phyloP scores from a whole-genome alignment of 2,888 invertebrate genomes.

The Crossocerus cetratus region DNA sequence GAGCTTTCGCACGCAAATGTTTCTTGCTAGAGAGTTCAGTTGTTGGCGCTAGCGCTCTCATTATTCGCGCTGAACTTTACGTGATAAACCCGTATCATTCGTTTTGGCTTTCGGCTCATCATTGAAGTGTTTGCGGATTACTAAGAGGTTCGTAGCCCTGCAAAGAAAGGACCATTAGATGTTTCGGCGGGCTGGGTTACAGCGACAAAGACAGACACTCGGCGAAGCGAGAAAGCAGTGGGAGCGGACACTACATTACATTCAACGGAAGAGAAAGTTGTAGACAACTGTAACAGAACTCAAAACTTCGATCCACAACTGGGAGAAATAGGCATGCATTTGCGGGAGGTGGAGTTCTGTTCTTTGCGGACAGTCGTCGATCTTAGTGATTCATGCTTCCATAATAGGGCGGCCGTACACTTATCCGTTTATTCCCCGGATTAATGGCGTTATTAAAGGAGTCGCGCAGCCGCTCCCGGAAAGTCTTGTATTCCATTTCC shows the following conservation, averaged over 20 bases:
- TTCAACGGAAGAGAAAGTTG: too few relatives aligned
- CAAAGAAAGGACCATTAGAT: constrained; percentile 37
- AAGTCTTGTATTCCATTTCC: constrained; percentile 92
- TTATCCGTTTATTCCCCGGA: constrained; percentile 66
- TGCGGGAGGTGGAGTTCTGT: constrained; percentile 16
- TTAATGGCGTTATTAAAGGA: constrained; percentile 83
- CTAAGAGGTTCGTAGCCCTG: constrained; percentile 72
- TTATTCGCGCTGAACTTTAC: not conserved
- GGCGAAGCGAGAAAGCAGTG: not conserved
- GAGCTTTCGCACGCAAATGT: not conserved
- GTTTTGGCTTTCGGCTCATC: constrained; percentile 33
- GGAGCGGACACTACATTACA: not conserved
- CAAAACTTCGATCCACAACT: not conserved
- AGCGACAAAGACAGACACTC: not conserved
- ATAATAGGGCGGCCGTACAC: constrained; percentile 68
- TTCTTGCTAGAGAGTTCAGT: not conserved
- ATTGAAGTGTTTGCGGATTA: constrained; percentile 64
- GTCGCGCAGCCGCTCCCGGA: constrained; percentile 88
- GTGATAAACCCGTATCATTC: constrained; percentile 2
- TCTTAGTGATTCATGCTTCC: constrained; percentile 74
- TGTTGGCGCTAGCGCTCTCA: constrained; percentile 5
- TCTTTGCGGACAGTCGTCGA: constrained; percentile 36
- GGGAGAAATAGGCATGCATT: constrained; percentile 16
- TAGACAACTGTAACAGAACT: too few relatives aligned
- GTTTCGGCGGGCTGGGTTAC: not conserved